These are phyloP conservation scores for Brachynemurus nebulosus DNA, from an alignment of 2,888 invertebrate species.

Conservation along the genomic window DNA sequence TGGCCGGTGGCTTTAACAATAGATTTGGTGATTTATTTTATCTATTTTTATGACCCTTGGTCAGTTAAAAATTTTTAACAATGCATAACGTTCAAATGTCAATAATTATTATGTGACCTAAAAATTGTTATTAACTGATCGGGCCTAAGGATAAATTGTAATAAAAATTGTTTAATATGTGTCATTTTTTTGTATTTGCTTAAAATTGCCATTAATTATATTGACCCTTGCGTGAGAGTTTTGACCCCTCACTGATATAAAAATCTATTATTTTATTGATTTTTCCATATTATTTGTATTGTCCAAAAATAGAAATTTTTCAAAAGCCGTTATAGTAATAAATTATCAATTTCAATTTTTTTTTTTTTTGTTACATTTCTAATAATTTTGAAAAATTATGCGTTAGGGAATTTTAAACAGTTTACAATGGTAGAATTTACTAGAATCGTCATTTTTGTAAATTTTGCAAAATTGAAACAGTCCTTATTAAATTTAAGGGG, in stretches of 20 bases:
- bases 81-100: constrained; percentile 2
- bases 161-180: too few species aligned
- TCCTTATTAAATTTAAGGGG: too few species aligned
- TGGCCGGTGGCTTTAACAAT: background rate
- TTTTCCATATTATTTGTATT: too few species aligned
- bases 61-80: constrained; percentile 1
- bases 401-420: too few species aligned
- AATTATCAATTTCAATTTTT: too few species aligned
- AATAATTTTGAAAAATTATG: too few species aligned
- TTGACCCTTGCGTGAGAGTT: constrained; percentile 8
- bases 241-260: constrained; percentile 5
- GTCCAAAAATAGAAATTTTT: too few species aligned
- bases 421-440: too few species aligned
- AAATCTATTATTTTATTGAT: background rate
- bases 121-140: constrained; percentile 1
- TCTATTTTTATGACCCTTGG: background rate
- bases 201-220: constrained; percentile 1
- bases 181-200: background rate
- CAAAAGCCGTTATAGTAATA: too few species aligned
- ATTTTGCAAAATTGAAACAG: too few species aligned
- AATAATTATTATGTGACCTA: background rate
- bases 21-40: constrained; percentile 1
- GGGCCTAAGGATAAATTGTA: background rate
- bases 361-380: too few species aligned
- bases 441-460: too few species aligned